Base-by-base conservation (phyloP, 2,888 invertebrate species). In the Eupithecia dodoneata region DNA sequence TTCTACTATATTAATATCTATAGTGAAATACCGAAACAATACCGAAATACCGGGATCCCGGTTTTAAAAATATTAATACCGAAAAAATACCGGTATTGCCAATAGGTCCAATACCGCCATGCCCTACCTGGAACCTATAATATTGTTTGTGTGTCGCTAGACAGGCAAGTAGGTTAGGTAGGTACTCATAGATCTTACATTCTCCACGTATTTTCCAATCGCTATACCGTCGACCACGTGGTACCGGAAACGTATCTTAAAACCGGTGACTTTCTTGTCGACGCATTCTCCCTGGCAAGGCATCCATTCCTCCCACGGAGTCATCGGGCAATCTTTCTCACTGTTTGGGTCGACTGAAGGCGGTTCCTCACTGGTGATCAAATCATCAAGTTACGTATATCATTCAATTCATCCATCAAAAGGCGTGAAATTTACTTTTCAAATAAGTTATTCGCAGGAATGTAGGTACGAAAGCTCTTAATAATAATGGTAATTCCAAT, bases 281-380 rank as follows among this genome's bases (percentile, higher is more conserved):
- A 83, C 80, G 49, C 94, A 94, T 0, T 86, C 86, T 0, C 93
- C 93, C 30, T 90, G 88, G 78, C 94, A 94, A 0, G 88, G 85
- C 73, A 86, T 79, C 93, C 94, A 94, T 0, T 91, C 90, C 4
- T 90, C 90, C 94, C 94, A 94, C 0, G 85, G 81, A 0, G 91
- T 89, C 87, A 93, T 87, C 2, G 91, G 91, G 74, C 94, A 94
- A 0, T 88, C 83, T 2, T 86, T 81, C 6, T 87, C 74, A 0
- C 90, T 88, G 0, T 85, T 83, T 0, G 92, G 90, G 65, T 92
- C 91, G 0, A 88, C 81, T 0, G 84, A 63, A 0, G 86, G 82
- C 6, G 87, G 85, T 47, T 86, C 86, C 79, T 90, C 91, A 74
- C 91, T 92, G 18, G 42, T 15, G 15, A 42, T 42, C 66, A 66